Conservation (phyloP, 2,888 invertebrate genomes). For the Nebria salina region DNA sequence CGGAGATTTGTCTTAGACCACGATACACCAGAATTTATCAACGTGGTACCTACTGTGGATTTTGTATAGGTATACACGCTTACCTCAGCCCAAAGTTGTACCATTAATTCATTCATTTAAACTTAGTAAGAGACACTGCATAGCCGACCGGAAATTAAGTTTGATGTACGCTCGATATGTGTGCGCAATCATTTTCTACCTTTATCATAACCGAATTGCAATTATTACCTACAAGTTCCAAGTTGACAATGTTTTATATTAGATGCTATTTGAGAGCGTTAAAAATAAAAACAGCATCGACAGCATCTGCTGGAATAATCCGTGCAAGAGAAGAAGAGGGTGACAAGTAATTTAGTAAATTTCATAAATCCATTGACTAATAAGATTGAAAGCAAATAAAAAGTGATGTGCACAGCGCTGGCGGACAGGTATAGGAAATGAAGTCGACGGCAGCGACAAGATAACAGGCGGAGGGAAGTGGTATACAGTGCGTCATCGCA, state of each 20-base stretch:
- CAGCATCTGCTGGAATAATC: constrained; percentile 19
- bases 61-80: neutral
- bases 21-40: constrained; percentile 17
- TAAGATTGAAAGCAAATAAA: constrained; percentile 10
- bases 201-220: no score
- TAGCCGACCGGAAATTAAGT: neutral
- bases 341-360: constrained; percentile 27
- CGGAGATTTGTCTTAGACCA: constrained; percentile 56
- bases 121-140: neutral
- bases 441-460: constrained; percentile 4
- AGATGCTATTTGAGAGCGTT: neutral
- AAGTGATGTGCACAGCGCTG: neutral
- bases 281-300: constrained; percentile 11
- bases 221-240: no score
- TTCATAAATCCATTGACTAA: constrained; percentile 33
- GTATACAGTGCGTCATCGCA: constrained; percentile 4
- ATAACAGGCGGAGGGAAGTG: neutral
- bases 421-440: constrained; percentile 12
- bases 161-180: neutral
- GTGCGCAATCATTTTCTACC: neutral
- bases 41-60: neutral
- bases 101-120: neutral
- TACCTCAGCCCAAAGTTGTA: neutral
- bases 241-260: no score
- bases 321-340: neutral